Evolutionary conservation across 2,113 vertebrate species (phyloP).

Genomic region (Pipra filicauda): DNA sequence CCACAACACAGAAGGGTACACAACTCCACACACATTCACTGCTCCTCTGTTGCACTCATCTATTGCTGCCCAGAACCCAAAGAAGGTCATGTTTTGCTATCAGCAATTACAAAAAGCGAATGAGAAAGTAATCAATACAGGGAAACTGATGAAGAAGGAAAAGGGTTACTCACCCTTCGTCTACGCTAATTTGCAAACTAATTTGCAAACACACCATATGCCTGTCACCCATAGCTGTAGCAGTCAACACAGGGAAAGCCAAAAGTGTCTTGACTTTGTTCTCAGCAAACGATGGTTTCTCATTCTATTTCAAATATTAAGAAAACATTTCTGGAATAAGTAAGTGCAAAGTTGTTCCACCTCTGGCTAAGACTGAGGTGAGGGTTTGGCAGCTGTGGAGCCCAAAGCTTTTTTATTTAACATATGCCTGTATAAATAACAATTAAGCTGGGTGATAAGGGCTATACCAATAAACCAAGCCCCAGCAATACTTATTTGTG

Average conservation of each 20-base stretch:
- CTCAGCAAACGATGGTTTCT: not conserved
- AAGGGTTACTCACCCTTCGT: not conserved
- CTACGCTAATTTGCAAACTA: not conserved
- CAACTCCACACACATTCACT: not conserved
- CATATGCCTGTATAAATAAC: not conserved
- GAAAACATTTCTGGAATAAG: not conserved
- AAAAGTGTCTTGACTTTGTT: not conserved
- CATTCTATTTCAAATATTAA: not conserved
- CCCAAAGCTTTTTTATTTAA: not conserved
- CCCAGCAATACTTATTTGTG: not conserved
- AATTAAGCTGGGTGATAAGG: not conserved
- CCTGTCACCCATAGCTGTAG: not conserved
- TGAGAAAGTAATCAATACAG: not conserved
- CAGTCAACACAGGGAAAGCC: not conserved
- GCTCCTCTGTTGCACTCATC: not conserved
- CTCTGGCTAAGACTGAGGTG: not conserved
- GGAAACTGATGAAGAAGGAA: not conserved
- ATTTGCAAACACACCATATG: not conserved
- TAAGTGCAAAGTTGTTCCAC: not conserved
- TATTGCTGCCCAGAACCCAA: not conserved
- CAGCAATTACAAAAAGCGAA: not conserved
- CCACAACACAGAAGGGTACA: fast-evolving
- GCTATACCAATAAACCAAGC: not conserved
- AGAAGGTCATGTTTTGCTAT: not conserved
- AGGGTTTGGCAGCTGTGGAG: not conserved